phyloP scores from a whole-genome alignment of 1,140 invertebrate genomes.

The Vollenhovia emeryi region DNA sequence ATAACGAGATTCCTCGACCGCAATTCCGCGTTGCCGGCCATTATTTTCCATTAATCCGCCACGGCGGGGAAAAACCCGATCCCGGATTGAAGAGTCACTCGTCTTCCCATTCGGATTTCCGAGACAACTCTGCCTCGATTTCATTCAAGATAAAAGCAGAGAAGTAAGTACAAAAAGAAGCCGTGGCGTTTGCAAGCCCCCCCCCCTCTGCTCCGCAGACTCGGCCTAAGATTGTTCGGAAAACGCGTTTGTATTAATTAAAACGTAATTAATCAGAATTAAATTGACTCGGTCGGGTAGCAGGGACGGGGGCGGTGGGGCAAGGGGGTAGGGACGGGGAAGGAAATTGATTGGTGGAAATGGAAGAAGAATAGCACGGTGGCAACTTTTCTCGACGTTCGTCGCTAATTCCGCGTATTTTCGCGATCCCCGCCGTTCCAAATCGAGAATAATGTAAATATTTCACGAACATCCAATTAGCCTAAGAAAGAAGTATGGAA shows the following conservation, averaged over 20 bases:
- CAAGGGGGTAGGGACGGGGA: no score
- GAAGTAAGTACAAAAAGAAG: constrained; percentile 32
- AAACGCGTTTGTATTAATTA: constrained; percentile 76
- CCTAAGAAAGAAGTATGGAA: background rate
- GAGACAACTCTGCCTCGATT: constrained; percentile 48
- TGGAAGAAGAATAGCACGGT: constrained; percentile 26
- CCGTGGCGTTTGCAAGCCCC: constrained; percentile 1
- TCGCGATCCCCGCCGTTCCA: constrained; percentile 23
- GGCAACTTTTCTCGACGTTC: constrained; percentile 61
- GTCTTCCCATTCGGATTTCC: constrained; percentile 55
- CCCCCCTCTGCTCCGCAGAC: constrained; percentile 10
- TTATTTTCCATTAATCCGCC: constrained; percentile 59
- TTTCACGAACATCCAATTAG: constrained; percentile 69
- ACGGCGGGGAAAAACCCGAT: constrained; percentile 40
- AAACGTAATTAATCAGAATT: constrained; percentile 76
- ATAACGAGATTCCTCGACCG: constrained; percentile 54
- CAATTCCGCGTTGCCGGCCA: constrained; percentile 24
- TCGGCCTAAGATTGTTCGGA: constrained; percentile 37
- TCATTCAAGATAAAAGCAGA: constrained; percentile 46
- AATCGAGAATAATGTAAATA: constrained; percentile 74
- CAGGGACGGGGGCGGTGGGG: background rate
- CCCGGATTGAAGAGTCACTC: constrained; percentile 55
- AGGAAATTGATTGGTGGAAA: constrained; percentile 33
- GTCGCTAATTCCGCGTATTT: constrained; percentile 51
- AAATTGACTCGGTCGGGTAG: constrained; percentile 66